Base-by-base conservation (phyloP, 2,797 vertebrate genomes). In the Nyctalus aviator region DNA sequence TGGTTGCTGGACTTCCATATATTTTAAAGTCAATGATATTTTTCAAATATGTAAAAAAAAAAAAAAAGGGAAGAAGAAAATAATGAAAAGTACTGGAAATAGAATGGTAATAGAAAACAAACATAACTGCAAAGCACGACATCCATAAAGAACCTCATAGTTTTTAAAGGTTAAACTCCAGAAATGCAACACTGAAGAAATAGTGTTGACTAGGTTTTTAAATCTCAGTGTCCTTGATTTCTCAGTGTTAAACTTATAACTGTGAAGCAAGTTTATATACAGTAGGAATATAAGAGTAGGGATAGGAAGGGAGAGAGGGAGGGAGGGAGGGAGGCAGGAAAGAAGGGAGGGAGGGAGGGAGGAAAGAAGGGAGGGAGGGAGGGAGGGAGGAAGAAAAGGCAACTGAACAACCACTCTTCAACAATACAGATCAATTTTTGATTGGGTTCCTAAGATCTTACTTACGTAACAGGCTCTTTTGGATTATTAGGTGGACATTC, bases 391-490 rank as follows among this genome's bases (percentile, higher is more conserved):
- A 6, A 4, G 20, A n/a, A 23, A 8, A 4, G 21, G 14, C 27
- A 62, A 13, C 27, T 0, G 23, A 44, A 25, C 11, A 23, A 86
- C 8, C 15, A 79, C 5, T 77, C 17, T 44, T 71, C 25, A 84
- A 2, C 48, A 68, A 55, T 55, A 90, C 12, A 85, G 44, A 72
- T 57, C 27, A 44, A n/a, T 64, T 81, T 37, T 48, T 82, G 14
- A 87, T 0, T 13, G 12, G 41, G 44, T 71, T 84, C 66, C 18
- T 64, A 48, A 44, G 23, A 48, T 88, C 48, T 86, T 96, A 98
- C 97, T 98, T 97, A 98, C 98, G 1, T 6, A 20, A 53, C 20
- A 90, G 97, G 83, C 55, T 97, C 83, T 48, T 92, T 88, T 89
- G 88, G 68, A 93, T 79, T 90, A 93, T 92, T 59, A 86, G 93